phyloP scores from a whole-genome alignment of 2,797 vertebrate genomes.

The Limnodromus scolopaceus region DNA sequence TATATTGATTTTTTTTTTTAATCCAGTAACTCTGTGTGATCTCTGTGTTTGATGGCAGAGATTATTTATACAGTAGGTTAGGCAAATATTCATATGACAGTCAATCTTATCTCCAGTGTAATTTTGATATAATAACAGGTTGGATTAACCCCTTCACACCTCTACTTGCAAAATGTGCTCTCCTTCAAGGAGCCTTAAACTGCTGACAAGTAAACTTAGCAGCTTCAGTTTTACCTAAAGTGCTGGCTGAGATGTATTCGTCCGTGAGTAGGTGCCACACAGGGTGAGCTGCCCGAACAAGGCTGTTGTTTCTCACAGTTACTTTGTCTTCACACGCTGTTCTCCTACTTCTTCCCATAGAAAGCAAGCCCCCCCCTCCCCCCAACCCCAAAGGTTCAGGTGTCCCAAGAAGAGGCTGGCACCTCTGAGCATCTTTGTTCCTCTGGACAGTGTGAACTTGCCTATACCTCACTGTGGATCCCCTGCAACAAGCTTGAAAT shows the following conservation, averaged over 20 bases:
- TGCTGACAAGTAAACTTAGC: not conserved
- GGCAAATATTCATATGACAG: not conserved
- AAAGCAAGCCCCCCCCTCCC: not conserved
- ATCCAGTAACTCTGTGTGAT: not conserved
- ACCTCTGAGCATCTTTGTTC: not conserved
- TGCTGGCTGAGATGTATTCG: not conserved
- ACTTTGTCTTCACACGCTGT: not conserved
- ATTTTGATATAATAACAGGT: slow-evolving; percentile 16
- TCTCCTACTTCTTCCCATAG: not conserved
- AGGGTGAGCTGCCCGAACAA: not conserved
- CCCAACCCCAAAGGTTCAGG: not conserved
- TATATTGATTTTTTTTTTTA: slow-evolving; percentile 1
- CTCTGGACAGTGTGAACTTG: not conserved
- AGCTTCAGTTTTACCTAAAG: not conserved
- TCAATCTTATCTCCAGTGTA: not conserved
- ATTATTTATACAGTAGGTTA: slow-evolving; percentile 33
- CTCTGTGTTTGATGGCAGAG: slow-evolving; percentile 14
- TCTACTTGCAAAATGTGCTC: not conserved
- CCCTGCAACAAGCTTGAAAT: not conserved
- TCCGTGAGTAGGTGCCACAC: not conserved
- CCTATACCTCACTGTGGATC: not conserved
- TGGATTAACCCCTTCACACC: not conserved
- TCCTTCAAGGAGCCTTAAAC: not conserved
- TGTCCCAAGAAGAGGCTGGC: not conserved
- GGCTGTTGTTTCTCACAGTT: not conserved